Conservation (phyloP, 2,797 vertebrate species). For the Pelodytes ibericus region DNA sequence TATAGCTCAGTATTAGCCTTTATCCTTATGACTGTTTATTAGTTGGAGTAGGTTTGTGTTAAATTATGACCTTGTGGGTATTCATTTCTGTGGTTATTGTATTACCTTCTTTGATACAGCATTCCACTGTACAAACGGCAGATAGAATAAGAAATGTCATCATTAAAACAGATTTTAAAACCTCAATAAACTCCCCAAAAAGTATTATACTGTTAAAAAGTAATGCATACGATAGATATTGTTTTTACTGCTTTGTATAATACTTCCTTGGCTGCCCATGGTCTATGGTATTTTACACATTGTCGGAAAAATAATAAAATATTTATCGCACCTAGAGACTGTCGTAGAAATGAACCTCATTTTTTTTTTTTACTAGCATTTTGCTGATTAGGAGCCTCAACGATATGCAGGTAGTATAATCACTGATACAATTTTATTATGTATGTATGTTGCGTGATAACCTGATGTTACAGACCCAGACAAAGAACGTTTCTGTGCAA, state of each 20-base stretch:
- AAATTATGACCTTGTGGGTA: slow-evolving; percentile 11
- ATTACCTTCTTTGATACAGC: background rate
- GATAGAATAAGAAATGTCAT: slow-evolving; percentile 21
- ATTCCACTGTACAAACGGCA: slow-evolving; percentile 2
- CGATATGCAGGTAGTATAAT: slow-evolving; percentile 58
- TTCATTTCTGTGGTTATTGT: slow-evolving; percentile 17
- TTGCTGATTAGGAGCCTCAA: slow-evolving; percentile 62
- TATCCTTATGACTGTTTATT: background rate
- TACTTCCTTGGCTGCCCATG: slow-evolving; percentile 32
- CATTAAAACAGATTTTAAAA: slow-evolving; percentile 48
- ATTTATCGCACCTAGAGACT: slow-evolving; percentile 63
- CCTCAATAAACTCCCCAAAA: slow-evolving; percentile 40
- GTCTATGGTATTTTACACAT: slow-evolving; percentile 63
- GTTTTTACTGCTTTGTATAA: slow-evolving; percentile 48
- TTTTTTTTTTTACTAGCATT: slow-evolving; percentile 60
- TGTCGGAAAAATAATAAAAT: slow-evolving; percentile 66
- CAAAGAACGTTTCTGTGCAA: slow-evolving; percentile 61
- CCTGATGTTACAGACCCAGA: slow-evolving; percentile 61
- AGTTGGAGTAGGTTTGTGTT: slow-evolving; percentile 5
- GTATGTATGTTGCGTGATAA: slow-evolving; percentile 66
- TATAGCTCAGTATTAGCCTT: background rate
- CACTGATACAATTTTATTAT: slow-evolving; percentile 63
- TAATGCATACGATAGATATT: slow-evolving; percentile 39
- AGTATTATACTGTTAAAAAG: slow-evolving; percentile 37
- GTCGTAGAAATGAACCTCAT: slow-evolving; percentile 60